Evolutionary conservation across 1,140 invertebrate genomes (phyloP).

Genomic region (Rhyacophila brunnea): DNA sequence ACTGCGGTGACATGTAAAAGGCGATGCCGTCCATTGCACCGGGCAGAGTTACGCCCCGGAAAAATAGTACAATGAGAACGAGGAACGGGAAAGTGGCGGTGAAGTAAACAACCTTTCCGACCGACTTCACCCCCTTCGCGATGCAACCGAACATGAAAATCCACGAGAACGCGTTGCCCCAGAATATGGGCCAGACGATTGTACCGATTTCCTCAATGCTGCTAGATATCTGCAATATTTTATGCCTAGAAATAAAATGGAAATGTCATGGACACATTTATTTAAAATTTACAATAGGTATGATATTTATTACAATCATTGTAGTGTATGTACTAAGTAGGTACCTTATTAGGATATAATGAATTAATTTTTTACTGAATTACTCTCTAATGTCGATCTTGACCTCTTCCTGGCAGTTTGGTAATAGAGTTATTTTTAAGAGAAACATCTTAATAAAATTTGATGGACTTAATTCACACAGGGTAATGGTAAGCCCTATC

Average conservation of each 20-base stretch:
- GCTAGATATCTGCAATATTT: slow-evolving; percentile 66
- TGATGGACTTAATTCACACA: too few relatives aligned
- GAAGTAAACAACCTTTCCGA: slow-evolving; percentile 78
- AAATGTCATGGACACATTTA: too few relatives aligned
- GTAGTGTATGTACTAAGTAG: too few relatives aligned
- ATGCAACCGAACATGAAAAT: slow-evolving; percentile 76
- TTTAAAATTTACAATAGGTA: background rate
- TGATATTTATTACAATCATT: slow-evolving; percentile 1
- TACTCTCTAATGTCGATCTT: too few relatives aligned
- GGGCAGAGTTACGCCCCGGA: slow-evolving; percentile 73
- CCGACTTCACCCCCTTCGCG: slow-evolving; percentile 76
- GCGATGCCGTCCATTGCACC: slow-evolving; percentile 74
- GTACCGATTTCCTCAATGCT: slow-evolving; percentile 66
- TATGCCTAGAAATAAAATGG: slow-evolving; percentile 55
- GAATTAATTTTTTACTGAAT: too few relatives aligned
- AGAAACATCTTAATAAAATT: too few relatives aligned
- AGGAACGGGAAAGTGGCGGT: slow-evolving; percentile 84
- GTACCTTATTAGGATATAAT: too few relatives aligned
- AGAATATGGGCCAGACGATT: slow-evolving; percentile 71
- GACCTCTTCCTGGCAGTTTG: too few relatives aligned
- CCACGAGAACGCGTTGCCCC: slow-evolving; percentile 72
- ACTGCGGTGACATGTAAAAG: slow-evolving; percentile 83
- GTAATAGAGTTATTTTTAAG: too few relatives aligned
- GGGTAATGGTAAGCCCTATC: too few relatives aligned
- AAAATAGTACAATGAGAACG: slow-evolving; percentile 69